Conservation (phyloP, 2,113 vertebrate genomes). For the Caracal caracal region DNA sequence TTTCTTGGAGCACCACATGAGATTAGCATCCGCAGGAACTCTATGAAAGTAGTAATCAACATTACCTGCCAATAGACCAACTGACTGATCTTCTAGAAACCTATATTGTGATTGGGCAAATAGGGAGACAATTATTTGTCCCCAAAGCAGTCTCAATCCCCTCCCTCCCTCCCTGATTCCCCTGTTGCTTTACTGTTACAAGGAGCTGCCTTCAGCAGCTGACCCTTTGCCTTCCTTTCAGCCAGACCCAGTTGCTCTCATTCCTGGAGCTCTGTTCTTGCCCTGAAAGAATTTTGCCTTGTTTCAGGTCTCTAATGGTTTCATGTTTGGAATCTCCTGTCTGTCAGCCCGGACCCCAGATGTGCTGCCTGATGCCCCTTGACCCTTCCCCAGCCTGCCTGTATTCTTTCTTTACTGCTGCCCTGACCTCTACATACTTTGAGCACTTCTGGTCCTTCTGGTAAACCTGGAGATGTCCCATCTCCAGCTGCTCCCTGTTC, state of each 20-base stretch:
- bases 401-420: not conserved
- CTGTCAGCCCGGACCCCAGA: conserved; percentile 48
- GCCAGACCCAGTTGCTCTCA: not conserved
- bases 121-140: not conserved
- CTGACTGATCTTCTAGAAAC: not conserved
- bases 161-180: not conserved
- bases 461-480: not conserved
- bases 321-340: conserved; percentile 45
- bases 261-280: not conserved
- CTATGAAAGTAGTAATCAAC: not conserved
- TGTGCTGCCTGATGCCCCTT: not conserved
- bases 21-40: not conserved
- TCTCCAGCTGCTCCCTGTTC: not conserved
- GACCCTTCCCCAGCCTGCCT: not conserved
- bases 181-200: not conserved
- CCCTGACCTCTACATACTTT: conserved; percentile 31
- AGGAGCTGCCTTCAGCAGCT: not conserved
- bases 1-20: not conserved
- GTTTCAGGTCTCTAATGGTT: not conserved
- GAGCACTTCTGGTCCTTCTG: conserved; percentile 26
- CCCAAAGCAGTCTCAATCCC: not conserved
- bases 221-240: not conserved
- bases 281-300: conserved; percentile 18
- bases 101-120: not conserved
- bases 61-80: not conserved